A percentile compares a stretch with the other conserved stretches of the same genome.
phyloP scores from a whole-genome alignment of 2,888 invertebrate genomes.

The Xylota sylvarum region DNA sequence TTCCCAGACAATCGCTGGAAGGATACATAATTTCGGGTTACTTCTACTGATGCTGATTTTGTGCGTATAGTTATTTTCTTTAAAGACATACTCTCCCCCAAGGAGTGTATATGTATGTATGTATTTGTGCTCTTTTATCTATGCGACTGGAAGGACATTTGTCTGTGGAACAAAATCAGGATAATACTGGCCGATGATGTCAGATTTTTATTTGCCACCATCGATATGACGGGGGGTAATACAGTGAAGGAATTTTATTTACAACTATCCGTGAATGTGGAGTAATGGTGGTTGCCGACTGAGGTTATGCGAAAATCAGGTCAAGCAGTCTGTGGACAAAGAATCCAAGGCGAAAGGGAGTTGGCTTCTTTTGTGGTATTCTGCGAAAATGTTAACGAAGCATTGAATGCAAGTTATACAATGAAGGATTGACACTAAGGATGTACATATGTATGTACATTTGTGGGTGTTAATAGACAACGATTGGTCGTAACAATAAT shows the following conservation, averaged over 20 bases:
- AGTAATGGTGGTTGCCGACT: constrained; percentile 1
- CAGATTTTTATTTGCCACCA: constrained; percentile 43
- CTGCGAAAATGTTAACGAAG: constrained; percentile 11
- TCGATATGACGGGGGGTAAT: background rate
- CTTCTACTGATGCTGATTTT: constrained; percentile 36
- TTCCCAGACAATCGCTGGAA: constrained; percentile 69
- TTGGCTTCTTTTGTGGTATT: constrained; percentile 7
- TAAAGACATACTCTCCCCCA: constrained; percentile 4
- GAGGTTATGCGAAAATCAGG: constrained; percentile 49
- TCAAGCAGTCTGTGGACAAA: constrained; percentile 44
- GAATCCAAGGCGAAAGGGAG: background rate
- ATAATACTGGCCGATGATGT: constrained; percentile 60
- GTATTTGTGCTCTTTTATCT: constrained; percentile 37
- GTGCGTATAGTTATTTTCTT: constrained; percentile 41
- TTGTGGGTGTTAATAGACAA: background rate
- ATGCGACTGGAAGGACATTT: constrained; percentile 34
- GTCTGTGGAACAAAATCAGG: constrained; percentile 20
- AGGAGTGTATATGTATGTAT: background rate
- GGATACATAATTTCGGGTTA: constrained; percentile 55
- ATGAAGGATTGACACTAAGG: background rate
- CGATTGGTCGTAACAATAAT: background rate
- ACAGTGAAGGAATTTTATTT: constrained; percentile 6
- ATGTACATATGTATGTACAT: background rate
- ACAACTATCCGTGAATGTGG: background rate
- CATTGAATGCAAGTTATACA: constrained; percentile 20